Evolutionary conservation across 2,113 vertebrate genomes (phyloP).

Genomic region (Pionites leucogaster): DNA sequence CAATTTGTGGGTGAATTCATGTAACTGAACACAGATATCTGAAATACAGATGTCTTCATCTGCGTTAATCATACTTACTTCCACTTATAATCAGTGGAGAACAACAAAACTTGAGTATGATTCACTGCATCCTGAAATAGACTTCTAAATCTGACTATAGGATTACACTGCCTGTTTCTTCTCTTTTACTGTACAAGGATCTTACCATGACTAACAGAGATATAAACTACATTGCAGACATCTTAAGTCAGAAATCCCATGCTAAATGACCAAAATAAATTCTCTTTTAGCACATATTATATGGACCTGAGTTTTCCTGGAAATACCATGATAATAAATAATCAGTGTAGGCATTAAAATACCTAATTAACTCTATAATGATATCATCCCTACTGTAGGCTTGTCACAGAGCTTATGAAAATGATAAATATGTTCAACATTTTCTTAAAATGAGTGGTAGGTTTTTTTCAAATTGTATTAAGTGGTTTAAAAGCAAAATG

Average conservation of each 20-base stretch:
- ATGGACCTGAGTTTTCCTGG: background rate
- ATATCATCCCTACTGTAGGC: background rate
- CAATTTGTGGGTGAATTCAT: background rate
- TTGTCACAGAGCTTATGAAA: background rate
- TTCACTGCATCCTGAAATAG: conserved; percentile 30
- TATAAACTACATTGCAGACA: background rate
- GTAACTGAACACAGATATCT: background rate
- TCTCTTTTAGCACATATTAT: background rate
- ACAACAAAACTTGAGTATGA: conserved; percentile 7
- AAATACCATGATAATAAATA: background rate
- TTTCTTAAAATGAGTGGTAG: background rate
- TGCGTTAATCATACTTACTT: conserved; percentile 1
- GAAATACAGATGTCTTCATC: background rate
- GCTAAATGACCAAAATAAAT: conserved; percentile 13
- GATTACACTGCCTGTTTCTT: background rate
- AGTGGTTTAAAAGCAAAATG: background rate
- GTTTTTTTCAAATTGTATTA: background rate
- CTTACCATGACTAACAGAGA: background rate
- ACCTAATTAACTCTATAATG: background rate
- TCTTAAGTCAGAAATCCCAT: background rate
- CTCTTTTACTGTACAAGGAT: background rate
- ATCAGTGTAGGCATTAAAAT: background rate
- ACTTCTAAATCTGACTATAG: conserved; percentile 15
- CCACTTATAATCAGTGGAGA: background rate
- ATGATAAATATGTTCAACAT: background rate